Evolutionary conservation across 2,888 invertebrate genomes (phyloP).

Genomic region (Acrobasis suavella): DNA sequence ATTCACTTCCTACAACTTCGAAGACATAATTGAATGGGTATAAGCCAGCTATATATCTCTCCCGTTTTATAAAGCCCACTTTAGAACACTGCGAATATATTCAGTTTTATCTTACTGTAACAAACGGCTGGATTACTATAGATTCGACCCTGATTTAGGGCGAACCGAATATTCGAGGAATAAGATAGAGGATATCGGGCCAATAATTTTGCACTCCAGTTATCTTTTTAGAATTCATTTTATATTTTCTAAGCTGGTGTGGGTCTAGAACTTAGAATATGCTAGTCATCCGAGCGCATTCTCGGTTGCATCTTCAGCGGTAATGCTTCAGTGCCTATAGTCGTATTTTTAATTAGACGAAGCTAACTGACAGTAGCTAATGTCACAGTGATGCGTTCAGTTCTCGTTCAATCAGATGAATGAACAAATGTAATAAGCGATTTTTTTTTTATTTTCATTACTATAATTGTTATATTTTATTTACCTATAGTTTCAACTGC

Average conservation of each 20-base stretch:
- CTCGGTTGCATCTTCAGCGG: no score
- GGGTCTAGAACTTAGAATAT: background rate
- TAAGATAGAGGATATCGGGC: background rate
- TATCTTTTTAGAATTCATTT: background rate
- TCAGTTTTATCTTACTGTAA: conserved; percentile 9
- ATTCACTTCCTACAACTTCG: background rate
- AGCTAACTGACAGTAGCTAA: no score
- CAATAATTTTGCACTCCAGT: background rate
- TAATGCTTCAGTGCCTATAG: no score
- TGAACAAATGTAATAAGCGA: no score
- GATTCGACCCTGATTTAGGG: conserved; percentile 8
- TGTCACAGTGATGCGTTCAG: no score
- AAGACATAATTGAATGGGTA: background rate
- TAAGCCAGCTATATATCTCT: background rate
- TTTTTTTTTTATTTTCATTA: no score
- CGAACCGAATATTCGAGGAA: background rate
- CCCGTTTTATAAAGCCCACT: conserved; percentile 5
- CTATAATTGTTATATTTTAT: no score
- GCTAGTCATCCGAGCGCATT: no score
- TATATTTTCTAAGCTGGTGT: background rate
- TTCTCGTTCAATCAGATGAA: no score
- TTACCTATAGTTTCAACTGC: no score
- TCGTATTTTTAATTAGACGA: no score
- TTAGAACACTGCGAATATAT: background rate
- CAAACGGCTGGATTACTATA: conserved; percentile 8